Base-by-base conservation (phyloP, 1,140 invertebrate genomes). In the Drosophila bipectinata region DNA sequence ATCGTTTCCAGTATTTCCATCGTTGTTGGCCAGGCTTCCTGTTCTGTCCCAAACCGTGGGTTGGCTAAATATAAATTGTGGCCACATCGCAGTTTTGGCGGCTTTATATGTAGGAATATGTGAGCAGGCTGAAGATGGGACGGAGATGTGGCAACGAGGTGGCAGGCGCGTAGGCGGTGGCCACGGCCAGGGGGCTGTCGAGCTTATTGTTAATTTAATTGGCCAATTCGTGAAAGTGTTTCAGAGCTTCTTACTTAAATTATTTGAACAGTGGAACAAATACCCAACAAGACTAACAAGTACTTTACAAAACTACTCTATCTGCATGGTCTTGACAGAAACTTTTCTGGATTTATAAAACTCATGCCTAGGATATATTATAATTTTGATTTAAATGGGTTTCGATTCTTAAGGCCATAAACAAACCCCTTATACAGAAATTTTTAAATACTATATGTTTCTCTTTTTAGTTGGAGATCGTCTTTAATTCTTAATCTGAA, bases 141-240 rank as follows among this genome's bases (percentile, higher is more conserved):
- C 7, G 32, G n/a, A 9, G 48, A 18, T 37, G 34, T 37, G 12
- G 12, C 28, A 32, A 28, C 26, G 1, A 24, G 48, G 28, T 24
- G n/a, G 9, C n/a, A 51, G 26, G 14, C 34, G 72, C 48, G 79
- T 64, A 26, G 63, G 63, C 52, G 63, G 24, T 52, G 47, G 15
- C 34, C 47, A 24, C 10, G 34, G 63, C 41, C 15, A 49, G 49
- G 54, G 58, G 58, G 56, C 57, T 66, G 74, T 60, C 60, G 61
- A 62, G 58, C 72, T 89, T 84, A 83, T 89, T 79, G 84, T 88
- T 88, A 77, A 83, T 89, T 79, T 88, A 88, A 88, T 88, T 88
- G 84, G 83, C 24, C 84, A 83, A 89, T 89, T 77, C 64, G 85
- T 88, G 78, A 78, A 78, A 71, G 82, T 85, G 82, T 85, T 87